Evolutionary conservation across 2,797 vertebrate species (phyloP).

Genomic region (Lindbergichthys nudifrons): DNA sequence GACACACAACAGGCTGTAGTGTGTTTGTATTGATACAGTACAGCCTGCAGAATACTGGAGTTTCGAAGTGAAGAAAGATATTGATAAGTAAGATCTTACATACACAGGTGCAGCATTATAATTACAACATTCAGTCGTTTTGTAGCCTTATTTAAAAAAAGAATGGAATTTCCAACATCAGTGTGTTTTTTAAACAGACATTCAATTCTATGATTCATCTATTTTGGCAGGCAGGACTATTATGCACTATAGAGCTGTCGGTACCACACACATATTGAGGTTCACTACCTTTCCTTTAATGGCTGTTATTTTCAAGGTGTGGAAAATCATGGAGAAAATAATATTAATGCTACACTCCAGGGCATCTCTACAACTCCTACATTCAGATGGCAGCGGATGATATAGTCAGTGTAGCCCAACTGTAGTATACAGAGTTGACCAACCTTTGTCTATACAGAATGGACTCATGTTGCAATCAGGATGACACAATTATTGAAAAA

Average conservation of each 20-base stretch:
- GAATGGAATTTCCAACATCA: not conserved
- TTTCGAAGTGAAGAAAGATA: not conserved
- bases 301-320: not conserved
- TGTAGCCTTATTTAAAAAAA: too few species aligned
- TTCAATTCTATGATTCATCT: not conserved
- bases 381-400: too few species aligned
- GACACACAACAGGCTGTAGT: not conserved
- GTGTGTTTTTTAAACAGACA: not conserved
- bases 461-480: too few species aligned
- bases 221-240: too few species aligned
- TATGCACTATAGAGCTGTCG: not conserved
- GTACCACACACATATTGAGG: not conserved
- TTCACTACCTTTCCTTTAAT: not conserved
- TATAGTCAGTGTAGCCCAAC: too few species aligned
- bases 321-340: not conserved
- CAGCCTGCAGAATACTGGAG: not conserved
- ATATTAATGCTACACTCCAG: not conserved
- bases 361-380: too few species aligned
- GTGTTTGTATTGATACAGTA: not conserved
- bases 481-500: too few species aligned
- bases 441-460: too few species aligned
- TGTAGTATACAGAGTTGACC: too few species aligned
- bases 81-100: not conserved
- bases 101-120: not conserved
- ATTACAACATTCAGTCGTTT: too few species aligned